Evolutionary conservation across 2,888 invertebrate species (phyloP).

Genomic region (Drosophila acutilabella): DNA sequence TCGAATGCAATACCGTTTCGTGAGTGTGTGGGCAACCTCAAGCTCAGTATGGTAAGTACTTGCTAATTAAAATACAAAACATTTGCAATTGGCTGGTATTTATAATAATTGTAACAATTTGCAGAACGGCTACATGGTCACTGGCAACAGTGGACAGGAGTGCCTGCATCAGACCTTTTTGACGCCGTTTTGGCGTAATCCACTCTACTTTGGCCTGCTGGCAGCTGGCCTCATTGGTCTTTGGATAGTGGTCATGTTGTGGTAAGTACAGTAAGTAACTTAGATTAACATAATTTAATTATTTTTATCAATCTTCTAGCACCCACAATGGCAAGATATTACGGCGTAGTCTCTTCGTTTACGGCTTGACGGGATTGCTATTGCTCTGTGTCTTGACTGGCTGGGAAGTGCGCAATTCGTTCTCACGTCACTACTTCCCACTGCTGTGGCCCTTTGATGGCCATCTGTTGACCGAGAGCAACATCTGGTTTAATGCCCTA

Average conservation of each 20-base stretch:
- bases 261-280: constrained; percentile 65
- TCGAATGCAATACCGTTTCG: constrained; percentile 84
- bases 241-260: constrained; percentile 84
- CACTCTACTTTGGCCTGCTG: constrained; percentile 83
- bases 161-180: constrained; percentile 84
- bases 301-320: constrained; percentile 58
- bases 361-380: constrained; percentile 80
- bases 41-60: constrained; percentile 75
- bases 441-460: constrained; percentile 82
- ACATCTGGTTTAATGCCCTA: constrained; percentile 85
- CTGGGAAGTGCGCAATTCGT: constrained; percentile 84
- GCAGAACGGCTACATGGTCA: constrained; percentile 82
- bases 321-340: constrained; percentile 84
- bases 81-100: neutral
- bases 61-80: neutral
- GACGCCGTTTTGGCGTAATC: constrained; percentile 85
- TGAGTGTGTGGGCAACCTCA: constrained; percentile 83
- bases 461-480: constrained; percentile 75
- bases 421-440: constrained; percentile 82
- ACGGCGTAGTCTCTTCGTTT: constrained; percentile 82
- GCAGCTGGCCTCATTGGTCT: constrained; percentile 83
- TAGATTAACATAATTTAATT: neutral
- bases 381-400: constrained; percentile 82
- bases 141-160: constrained; percentile 82
- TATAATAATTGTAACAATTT: neutral